Conservation (phyloP, 2,888 invertebrate species). For the Drosophila meridiana region DNA sequence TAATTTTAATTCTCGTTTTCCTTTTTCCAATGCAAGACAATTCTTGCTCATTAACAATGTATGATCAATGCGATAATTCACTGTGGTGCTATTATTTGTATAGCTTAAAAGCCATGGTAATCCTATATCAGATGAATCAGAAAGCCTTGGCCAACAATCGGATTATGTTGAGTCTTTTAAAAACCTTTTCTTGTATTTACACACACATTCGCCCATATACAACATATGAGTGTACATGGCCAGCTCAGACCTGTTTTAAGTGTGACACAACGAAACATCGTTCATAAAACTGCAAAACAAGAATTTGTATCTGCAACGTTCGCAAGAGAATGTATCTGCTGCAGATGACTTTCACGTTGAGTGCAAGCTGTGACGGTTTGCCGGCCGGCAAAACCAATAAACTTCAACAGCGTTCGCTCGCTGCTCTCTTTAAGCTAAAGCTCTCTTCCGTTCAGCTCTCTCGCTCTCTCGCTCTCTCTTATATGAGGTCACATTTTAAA, state of each 20-base stretch:
- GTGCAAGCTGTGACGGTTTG: slow-evolving; percentile 38
- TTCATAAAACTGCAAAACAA: slow-evolving; percentile 34
- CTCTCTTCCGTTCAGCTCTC: slow-evolving; percentile 11
- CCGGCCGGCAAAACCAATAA: slow-evolving; percentile 70
- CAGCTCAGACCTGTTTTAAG: slow-evolving; percentile 63
- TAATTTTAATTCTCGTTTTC: background rate
- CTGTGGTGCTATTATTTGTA: background rate
- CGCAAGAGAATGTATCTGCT: slow-evolving; percentile 28
- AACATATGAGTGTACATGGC: slow-evolving; percentile 3
- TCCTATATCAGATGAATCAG: background rate
- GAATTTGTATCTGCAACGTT: slow-evolving; percentile 37
- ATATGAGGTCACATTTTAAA: background rate
- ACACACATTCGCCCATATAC: slow-evolving; percentile 12
- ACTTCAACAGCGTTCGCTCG: slow-evolving; percentile 3
- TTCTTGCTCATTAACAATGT: background rate
- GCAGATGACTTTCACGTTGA: slow-evolving; percentile 37
- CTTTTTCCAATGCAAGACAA: background rate
- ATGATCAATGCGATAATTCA: background rate
- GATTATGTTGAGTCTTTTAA: slow-evolving; percentile 10
- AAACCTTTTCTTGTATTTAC: slow-evolving; percentile 2
- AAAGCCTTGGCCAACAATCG: slow-evolving; percentile 2
- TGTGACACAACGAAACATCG: slow-evolving; percentile 43
- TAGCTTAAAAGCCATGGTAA: background rate
- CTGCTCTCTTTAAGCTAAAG: slow-evolving; percentile 4
- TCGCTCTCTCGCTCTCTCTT: background rate